Conservation (phyloP, 2,113 vertebrate species). For the Pandion haliaetus region DNA sequence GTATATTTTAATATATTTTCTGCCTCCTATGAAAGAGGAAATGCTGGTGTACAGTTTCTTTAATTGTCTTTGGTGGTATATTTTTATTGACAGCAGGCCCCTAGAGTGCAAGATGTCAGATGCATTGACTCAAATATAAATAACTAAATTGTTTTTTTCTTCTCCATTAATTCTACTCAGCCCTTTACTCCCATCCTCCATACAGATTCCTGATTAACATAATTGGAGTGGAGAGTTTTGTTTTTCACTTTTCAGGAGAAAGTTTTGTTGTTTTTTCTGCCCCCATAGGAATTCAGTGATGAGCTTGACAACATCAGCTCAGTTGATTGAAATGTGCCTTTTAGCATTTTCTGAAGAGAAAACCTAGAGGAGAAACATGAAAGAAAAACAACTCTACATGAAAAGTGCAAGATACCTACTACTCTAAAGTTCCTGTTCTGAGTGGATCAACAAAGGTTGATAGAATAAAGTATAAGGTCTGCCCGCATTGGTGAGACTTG, state of each 20-base stretch:
- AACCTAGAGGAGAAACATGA: not conserved
- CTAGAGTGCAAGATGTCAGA: not conserved
- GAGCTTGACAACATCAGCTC: not conserved
- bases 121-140: not conserved
- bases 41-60: not conserved
- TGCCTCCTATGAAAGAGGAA: not conserved
- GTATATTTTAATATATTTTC: not conserved
- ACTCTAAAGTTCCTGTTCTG: not conserved
- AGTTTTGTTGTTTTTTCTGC: not conserved
- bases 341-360: not conserved
- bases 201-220: not conserved
- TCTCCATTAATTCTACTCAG: not conserved
- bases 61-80: not conserved
- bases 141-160: not conserved
- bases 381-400: not conserved
- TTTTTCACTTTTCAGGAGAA: not conserved
- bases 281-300: not conserved
- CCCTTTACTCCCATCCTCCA: not conserved
- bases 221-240: not conserved
- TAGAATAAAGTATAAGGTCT: not conserved
- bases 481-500: not conserved
- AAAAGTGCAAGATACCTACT: not conserved
- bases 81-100: not conserved
- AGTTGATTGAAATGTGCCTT: not conserved
- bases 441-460: not conserved